Evolutionary conservation across 92 coral and sea anemone genomes (phyloP).

Genomic region (Umimayanthus kanabou): DNA sequence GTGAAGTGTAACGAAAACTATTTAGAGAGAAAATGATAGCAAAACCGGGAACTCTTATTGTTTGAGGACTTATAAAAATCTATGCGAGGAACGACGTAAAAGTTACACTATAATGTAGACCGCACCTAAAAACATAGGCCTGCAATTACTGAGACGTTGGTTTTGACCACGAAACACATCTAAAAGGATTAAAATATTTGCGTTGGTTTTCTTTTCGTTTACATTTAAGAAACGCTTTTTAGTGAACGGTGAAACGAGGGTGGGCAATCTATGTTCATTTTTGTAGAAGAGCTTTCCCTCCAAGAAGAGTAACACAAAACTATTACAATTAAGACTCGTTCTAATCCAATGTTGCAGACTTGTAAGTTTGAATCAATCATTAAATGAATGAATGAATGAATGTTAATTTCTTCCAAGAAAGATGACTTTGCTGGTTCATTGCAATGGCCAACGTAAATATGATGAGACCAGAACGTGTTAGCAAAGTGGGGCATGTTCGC

Average conservation of each 20-base stretch:
- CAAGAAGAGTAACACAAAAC: background rate
- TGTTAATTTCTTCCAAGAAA: constrained; percentile 13
- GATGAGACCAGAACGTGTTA: constrained; percentile 29
- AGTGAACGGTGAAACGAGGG: constrained; percentile 1
- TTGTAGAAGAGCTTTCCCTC: background rate
- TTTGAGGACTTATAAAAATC: background rate
- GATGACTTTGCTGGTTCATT: constrained; percentile 4
- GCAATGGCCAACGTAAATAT: constrained; percentile 29
- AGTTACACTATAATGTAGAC: constrained; percentile 24
- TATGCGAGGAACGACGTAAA: constrained; percentile 5
- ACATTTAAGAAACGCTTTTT: background rate
- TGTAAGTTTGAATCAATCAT: constrained; percentile 31
- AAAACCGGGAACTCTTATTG: constrained; percentile 2
- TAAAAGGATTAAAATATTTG: constrained; percentile 32
- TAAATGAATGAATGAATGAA: constrained; percentile 4
- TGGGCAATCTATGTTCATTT: background rate
- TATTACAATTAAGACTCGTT: constrained; percentile 28
- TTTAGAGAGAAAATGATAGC: constrained; percentile 26
- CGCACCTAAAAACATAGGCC: constrained; percentile 36
- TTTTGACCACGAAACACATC: constrained; percentile 40
- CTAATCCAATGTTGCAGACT: constrained; percentile 14
- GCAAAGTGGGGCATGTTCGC: constrained; percentile 19
- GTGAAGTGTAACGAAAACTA: constrained; percentile 37
- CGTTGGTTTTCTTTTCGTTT: constrained; percentile 17
- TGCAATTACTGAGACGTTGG: constrained; percentile 36